A percentile compares a stretch with the other conserved stretches of the same genome.
phyloP scores from a whole-genome alignment of 1,140 invertebrate genomes.

The Drosophila ogumai region DNA sequence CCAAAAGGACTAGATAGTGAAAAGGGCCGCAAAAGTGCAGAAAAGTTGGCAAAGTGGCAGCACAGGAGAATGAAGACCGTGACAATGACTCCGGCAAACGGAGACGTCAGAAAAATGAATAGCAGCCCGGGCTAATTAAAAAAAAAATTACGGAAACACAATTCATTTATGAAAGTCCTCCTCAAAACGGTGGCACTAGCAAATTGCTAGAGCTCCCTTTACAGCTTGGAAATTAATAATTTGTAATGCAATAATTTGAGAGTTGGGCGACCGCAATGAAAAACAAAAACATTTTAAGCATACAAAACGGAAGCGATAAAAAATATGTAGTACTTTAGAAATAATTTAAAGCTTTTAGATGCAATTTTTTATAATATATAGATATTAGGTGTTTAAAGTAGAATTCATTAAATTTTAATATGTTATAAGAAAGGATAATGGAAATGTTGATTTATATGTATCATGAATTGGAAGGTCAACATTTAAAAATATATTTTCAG shows the following conservation, averaged over 20 bases:
- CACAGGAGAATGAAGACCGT: slow-evolving; percentile 1
- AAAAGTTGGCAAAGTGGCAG: background rate
- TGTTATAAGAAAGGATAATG: no score
- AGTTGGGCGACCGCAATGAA: slow-evolving; percentile 3
- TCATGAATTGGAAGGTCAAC: no score
- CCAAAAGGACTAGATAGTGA: slow-evolving; percentile 1
- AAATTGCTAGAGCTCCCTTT: background rate
- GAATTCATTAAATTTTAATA: no score
- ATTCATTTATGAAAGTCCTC: slow-evolving; percentile 7
- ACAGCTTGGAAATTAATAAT: slow-evolving; percentile 9
- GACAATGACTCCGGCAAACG: slow-evolving; percentile 47
- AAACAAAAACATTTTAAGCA: background rate
- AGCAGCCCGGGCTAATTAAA: slow-evolving; percentile 61
- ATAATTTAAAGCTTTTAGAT: no score
- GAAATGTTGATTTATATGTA: no score
- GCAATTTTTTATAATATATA: no score
- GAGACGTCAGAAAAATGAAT: slow-evolving; percentile 69
- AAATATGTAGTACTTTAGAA: no score
- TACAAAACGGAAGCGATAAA: no score
- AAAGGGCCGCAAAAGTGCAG: slow-evolving; percentile 12
- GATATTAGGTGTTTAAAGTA: no score
- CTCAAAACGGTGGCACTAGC: background rate
- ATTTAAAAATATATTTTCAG: no score
- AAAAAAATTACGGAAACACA: slow-evolving; percentile 21
- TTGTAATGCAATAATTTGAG: slow-evolving; percentile 17